phyloP scores from a whole-genome alignment of 2,797 vertebrate species.

The Poeciliopsis paucimaculata region DNA sequence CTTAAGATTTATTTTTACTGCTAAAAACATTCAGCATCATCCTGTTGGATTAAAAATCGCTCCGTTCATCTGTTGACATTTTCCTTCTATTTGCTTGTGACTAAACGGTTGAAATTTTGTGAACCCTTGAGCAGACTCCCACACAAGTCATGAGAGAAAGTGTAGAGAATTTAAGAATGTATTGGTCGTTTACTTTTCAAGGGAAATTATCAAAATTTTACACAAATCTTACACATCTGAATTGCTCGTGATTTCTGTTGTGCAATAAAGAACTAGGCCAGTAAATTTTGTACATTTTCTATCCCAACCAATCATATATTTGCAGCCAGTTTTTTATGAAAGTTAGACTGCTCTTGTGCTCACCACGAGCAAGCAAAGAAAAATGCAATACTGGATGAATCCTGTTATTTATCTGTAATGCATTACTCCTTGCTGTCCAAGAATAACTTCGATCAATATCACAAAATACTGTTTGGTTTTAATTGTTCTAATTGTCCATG shows the following conservation, averaged over 20 bases:
- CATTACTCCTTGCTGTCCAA: no score
- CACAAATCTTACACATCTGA: not conserved
- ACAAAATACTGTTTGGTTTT: no score
- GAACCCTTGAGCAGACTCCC: not conserved
- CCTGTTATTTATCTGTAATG: no score
- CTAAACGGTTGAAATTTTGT: not conserved
- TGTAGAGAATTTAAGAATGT: not conserved
- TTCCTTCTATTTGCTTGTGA: not conserved
- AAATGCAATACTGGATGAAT: no score
- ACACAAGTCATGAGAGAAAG: not conserved
- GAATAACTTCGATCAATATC: no score
- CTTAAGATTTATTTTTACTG: no score
- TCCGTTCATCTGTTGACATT: not conserved
- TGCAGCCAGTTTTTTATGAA: no score
- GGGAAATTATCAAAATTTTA: not conserved
- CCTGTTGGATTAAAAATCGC: not conserved
- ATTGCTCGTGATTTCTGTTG: not conserved
- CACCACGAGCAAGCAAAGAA: no score
- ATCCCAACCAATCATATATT: no score
- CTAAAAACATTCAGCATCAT: not conserved
- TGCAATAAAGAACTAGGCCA: not conserved
- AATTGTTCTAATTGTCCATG: no score
- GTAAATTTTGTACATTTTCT: not conserved
- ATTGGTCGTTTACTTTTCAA: not conserved
- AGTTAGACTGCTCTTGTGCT: no score